Base-by-base conservation (phyloP, 2,888 invertebrate genomes). In the Homarus gammarus region DNA sequence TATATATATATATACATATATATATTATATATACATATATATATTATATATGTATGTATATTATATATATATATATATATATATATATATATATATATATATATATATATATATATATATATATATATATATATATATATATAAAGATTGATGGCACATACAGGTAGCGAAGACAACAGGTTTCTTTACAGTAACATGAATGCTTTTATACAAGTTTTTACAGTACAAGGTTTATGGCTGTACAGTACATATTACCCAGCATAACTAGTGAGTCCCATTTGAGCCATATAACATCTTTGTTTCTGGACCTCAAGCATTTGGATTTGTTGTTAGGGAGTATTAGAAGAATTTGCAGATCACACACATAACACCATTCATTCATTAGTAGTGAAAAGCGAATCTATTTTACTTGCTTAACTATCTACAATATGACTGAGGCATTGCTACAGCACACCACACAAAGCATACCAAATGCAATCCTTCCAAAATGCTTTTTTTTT, bases 391-490 rank as follows among this genome's bases (percentile, higher is more conserved):
- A 84, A 49, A 88, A 88, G 84, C 83, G 27, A 78, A 61, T 61
- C 84, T 84, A 77, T 36, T 78, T 77, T 88, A 88, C 83, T 84
- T 84, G 88, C 84, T 88, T 49, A 33, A 84, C 88, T 88, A 88
- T 88, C 88, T 88, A 88, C 88, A 88, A 78, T 78, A 73, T 81
- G 56, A 81, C n/a, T 40, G 36, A 89, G 73, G 79, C 84, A 81
- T 40, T 70, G 88, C 89, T 89, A 84, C 84, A 89, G 84, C 84
- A 89, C 78, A 84, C 84, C 89, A 89, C 89, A 89, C 89, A 84
- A 89, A 89, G 89, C 89, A 89, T 72, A 84, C 78, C 84, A 89
- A 84, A 84, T 89, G 84, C 89, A 89, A 73, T 81, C 84, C 72
- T 89, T 81, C 84, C 84, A 89, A 84, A 89, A 84, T 84, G 84